Base-by-base conservation (phyloP, 2,797 vertebrate species). In the Tauraco hartlaubi region DNA sequence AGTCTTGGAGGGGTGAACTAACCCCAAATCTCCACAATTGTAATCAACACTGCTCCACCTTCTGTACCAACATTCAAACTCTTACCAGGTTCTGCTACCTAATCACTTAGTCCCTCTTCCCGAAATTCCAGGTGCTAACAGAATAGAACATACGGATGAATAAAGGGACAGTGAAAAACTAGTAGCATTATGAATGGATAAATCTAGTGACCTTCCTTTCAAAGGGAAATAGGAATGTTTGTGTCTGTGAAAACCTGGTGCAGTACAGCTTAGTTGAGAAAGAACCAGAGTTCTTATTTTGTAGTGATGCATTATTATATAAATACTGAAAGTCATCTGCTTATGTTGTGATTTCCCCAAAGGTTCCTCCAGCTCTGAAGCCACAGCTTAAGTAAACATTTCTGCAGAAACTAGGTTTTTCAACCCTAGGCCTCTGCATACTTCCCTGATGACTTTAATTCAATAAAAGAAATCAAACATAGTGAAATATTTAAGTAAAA, bases 181-280 rank as follows among this genome's bases (percentile, higher is more conserved):
- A 33, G 9, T 10, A 11, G 11, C 22, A 6, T 21, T 9, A 23
- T 21, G 33, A 49, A 21, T 31, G n/a, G 22, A 0, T 31, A 23
- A 25, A 39, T 58, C 29, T 51, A 6, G 19, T 25, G 37, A 41
- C 55, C 17, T 63, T 49, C 44, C 28, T 86, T 51, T 54, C 41
- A 9, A 16, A 79, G n/a, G 35, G 12, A 37, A 76, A 52, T 4
- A 22, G 9, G 7, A 72, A 6, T 0, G 0, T 21, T 67, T 63
- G 12, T 49, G 6, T 21, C 29, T 31, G 28, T 79, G 39, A 9
- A 41, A 82, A n/a, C 14, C 15, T 35, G 26, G 18, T 37, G 43
- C 4, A 5, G 3, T 15, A 46, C 26, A 69, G n/a, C 37, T 48
- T 31, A 16, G 49, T 3, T 75, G 62, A 71, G 23, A 26, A 67